These are phyloP conservation scores for Spilogale gracilis DNA, from an alignment of 2,113 vertebrate species.

Conservation along the genomic window DNA sequence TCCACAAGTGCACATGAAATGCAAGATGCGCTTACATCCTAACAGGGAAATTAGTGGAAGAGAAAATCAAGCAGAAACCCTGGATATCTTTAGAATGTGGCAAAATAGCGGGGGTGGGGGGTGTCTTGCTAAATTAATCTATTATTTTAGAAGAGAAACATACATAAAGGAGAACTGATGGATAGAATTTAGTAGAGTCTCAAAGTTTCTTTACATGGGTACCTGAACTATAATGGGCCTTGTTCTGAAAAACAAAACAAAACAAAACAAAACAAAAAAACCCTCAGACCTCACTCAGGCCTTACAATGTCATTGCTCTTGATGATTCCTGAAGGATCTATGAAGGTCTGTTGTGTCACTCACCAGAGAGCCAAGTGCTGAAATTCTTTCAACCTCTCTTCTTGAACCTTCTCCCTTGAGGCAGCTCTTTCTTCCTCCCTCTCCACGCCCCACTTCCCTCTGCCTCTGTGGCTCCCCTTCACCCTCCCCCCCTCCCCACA, in stretches of 20 bases:
- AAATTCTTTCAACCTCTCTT: background rate
- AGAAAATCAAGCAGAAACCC: background rate
- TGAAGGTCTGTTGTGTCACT: background rate
- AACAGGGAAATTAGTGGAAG: background rate
- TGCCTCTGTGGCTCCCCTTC: background rate
- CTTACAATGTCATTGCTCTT: background rate
- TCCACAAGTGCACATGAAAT: background rate
- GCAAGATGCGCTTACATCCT: background rate
- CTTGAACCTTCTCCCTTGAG: background rate
- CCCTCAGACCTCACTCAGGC: background rate
- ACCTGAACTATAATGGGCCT: background rate
- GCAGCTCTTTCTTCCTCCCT: background rate
- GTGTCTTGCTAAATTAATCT: background rate
- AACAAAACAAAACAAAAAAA: background rate
- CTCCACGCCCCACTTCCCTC: background rate
- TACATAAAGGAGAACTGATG: background rate
- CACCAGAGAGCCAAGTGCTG: background rate
- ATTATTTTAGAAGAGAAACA: constrained; percentile 7
- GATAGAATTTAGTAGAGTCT: background rate
- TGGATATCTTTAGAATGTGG: background rate
- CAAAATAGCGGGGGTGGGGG: background rate
- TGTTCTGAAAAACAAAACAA: background rate
- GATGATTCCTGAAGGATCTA: background rate
- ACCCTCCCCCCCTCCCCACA: background rate
- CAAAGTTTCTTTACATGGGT: background rate